Evolutionary conservation across 2,797 vertebrate species (phyloP).

Genomic region (Eleutherodactylus coqui): DNA sequence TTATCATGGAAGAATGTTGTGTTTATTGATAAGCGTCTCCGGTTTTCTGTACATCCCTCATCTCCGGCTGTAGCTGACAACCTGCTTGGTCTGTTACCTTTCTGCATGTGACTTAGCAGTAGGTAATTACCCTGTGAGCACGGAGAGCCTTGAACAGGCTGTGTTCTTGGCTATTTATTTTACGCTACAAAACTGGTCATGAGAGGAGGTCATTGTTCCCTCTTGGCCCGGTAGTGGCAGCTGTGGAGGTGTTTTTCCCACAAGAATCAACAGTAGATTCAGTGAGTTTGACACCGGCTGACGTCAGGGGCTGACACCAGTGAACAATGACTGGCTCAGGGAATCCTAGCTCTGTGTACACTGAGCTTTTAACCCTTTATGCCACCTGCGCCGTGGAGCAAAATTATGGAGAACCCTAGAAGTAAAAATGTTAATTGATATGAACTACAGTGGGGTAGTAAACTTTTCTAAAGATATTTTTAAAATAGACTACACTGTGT

Average conservation of each 20-base stretch:
- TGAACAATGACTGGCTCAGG: slow-evolving; percentile 56
- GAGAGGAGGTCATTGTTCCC: slow-evolving; percentile 60
- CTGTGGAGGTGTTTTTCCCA: slow-evolving; percentile 62
- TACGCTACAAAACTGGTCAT: slow-evolving; percentile 49
- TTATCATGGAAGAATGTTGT: not conserved
- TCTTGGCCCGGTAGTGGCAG: slow-evolving; percentile 22
- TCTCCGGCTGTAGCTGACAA: slow-evolving; percentile 1
- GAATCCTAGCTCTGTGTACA: not conserved
- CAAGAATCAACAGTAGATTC: slow-evolving; percentile 54
- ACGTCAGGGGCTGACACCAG: slow-evolving; percentile 52
- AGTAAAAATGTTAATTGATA: not conserved
- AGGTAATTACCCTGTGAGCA: slow-evolving; percentile 56
- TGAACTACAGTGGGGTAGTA: not conserved
- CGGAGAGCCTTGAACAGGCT: slow-evolving; percentile 54
- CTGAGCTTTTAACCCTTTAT: slow-evolving; percentile 26
- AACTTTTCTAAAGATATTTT: too few relatives aligned
- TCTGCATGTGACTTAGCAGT: slow-evolving; percentile 31
- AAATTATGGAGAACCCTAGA: not conserved
- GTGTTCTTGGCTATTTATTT: slow-evolving; percentile 54
- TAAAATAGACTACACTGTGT: too few relatives aligned
- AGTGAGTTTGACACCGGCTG: slow-evolving; percentile 33
- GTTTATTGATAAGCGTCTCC: not conserved
- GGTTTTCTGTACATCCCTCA: not conserved
- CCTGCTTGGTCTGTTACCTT: slow-evolving; percentile 25
- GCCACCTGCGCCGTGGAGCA: not conserved